phyloP scores from a whole-genome alignment of 2,797 vertebrate species.

The Rhinichthys osculus region DNA sequence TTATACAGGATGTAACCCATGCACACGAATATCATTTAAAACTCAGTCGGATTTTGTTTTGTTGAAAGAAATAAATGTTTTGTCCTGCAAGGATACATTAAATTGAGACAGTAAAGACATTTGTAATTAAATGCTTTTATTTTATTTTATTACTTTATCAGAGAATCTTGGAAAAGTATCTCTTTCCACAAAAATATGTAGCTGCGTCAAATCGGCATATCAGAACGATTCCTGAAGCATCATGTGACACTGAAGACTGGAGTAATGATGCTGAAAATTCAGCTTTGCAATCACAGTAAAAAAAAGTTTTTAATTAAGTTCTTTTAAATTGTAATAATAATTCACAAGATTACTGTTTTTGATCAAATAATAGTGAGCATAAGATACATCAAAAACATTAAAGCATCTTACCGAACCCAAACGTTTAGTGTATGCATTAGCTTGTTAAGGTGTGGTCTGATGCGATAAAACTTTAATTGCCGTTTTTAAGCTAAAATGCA shows the following conservation, averaged over 20 bases:
- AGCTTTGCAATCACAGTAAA: neutral
- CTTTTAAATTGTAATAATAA: neutral
- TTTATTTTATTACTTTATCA: neutral
- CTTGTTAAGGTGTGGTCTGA: conserved; percentile 30
- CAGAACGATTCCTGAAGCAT: neutral
- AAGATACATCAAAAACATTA: neutral
- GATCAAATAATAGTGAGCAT: neutral
- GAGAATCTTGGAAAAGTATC: neutral
- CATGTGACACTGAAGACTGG: neutral
- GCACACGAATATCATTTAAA: neutral
- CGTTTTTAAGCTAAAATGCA: neutral
- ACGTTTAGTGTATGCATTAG: neutral
- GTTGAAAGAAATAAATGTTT: neutral
- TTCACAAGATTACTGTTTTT: neutral
- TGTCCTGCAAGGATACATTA: neutral
- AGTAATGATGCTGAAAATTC: neutral
- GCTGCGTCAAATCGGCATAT: neutral
- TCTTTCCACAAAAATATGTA: neutral
- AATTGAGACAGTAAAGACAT: neutral
- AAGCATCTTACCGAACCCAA: neutral
- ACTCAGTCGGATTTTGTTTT: too few relatives aligned
- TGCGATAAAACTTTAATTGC: neutral
- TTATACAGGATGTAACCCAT: neutral
- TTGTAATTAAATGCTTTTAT: neutral
- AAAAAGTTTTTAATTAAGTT: neutral